Base-by-base conservation (phyloP, 2,888 invertebrate genomes). In the Ditylenchus weischeri region DNA sequence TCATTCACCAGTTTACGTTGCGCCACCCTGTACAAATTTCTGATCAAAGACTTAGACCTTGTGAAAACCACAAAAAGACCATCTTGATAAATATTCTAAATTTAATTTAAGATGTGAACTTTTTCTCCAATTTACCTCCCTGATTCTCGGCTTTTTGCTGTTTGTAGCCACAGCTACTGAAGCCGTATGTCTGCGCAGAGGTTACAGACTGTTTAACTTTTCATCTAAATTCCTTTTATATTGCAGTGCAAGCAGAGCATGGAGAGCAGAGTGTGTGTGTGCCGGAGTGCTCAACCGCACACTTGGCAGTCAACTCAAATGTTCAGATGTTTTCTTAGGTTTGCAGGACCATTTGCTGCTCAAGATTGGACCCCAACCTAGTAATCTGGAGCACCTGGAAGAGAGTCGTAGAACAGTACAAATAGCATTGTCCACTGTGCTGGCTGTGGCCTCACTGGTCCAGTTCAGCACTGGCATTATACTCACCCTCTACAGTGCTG, bases 261-360 rank as follows among this genome's bases (percentile, higher is more conserved):
- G 69, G 69, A 1, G 48, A 62, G 35, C 43, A 38, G 15, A 72
- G 71, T 48, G 66, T 72, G 61, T 72, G 61, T 72, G 72, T 49
- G 73, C 73, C 19, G 72, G 72, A 10, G 36, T 72, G 35, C 67
- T 74, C 36, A 74, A 74, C 62, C 62, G 72, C 7, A 74, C 69
- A 6, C 29, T 73, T 15, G 43, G 68, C 7, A 62, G 63, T 19
- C 70, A 72, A 23, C 35, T 43, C 19, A 21, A 63, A 0, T 69
- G 69, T 60, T 51, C 63, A 43, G 69, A 69, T 13, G 58, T 57
- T 35, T 50, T 69, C 23, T 15, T 19, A 36, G 50, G 64, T 18
- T 43, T 69, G 7, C 68, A 68, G 65, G 43, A 62, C n/a, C 38
- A 47, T 29, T 48, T 62, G 21, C 48, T 62, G n/a, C 36, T 15